phyloP scores from a whole-genome alignment of 2,888 invertebrate genomes.

The Cephus spinipes region DNA sequence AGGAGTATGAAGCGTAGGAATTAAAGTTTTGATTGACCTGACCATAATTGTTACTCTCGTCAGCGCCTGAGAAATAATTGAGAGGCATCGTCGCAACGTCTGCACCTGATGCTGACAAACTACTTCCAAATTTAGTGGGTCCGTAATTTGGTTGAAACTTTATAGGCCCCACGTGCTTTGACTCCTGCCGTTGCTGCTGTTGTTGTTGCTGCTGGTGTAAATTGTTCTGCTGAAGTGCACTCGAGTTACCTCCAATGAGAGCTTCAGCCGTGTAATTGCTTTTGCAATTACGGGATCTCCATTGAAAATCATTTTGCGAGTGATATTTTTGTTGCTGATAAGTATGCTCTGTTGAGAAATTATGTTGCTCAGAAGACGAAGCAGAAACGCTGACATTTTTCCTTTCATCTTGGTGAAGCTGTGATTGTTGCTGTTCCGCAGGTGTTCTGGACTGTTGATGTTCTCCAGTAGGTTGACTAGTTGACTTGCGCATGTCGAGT shows the following conservation, averaged over 20 bases:
- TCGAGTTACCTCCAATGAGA: conserved; percentile 56
- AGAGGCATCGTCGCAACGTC: conserved; percentile 58
- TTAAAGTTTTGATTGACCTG: conserved; percentile 59
- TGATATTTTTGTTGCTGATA: conserved; percentile 49
- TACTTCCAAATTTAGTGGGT: conserved; percentile 58
- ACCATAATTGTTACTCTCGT: conserved; percentile 57
- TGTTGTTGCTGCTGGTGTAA: conserved; percentile 48
- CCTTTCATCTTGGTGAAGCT: conserved; percentile 22
- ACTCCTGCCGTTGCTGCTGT: conserved; percentile 43
- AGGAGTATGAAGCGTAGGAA: conserved; percentile 54
- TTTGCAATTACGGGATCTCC: conserved; percentile 63
- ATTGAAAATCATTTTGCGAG: conserved; percentile 57
- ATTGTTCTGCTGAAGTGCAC: conserved; percentile 49
- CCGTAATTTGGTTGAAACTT: conserved; percentile 58
- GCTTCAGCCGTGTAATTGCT: conserved; percentile 66
- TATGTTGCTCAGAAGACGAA: conserved; percentile 10
- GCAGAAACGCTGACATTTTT: not conserved
- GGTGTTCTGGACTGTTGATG: conserved; percentile 50
- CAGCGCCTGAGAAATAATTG: conserved; percentile 61
- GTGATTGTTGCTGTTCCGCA: conserved; percentile 50
- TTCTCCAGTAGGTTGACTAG: conserved; percentile 25
- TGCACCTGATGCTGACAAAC: conserved; percentile 35
- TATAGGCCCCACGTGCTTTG: conserved; percentile 54
- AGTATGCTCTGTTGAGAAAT: not conserved
- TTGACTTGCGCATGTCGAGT: conserved; percentile 57